Evolutionary conservation across 2,797 vertebrate species (phyloP), one percentile per base, ranked within the genome.

Genomic region (Harpagifer antarcticus): DNA sequence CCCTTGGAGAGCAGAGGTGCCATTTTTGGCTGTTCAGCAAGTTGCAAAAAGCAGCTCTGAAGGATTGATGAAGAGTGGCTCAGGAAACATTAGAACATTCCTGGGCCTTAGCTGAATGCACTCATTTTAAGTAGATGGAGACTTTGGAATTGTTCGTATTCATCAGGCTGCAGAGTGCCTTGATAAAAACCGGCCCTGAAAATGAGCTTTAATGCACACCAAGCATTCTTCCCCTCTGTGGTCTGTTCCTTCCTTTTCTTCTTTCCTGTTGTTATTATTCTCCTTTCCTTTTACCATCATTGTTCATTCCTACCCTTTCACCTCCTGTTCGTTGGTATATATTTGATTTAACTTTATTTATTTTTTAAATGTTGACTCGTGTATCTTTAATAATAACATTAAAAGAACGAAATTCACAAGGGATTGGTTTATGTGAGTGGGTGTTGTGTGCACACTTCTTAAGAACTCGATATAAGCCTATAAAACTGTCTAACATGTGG

Each of bases 1-100:
- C 54, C 66, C 43, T 59, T 3, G 11, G 53, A 72, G 85, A 79
- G 50, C 72, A 5, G 11, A 23, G 40, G 16, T 4, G 55, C 2
- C 5, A 4, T 63, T 72, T 61, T 48, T 48, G 48, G 54, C 40
- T 68, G 43, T 45, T 57, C 43, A 66, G 55, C 54, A 44, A 15
- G 58, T 77, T 48, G n/a, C 33, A 59, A 52, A 16, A 48, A 59
- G 37, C 19, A 27, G 5, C n/a, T 53, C 2, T 53, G 20, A 61
- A 43, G 49, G 27, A 74, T 2, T 19, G 43, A 61, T 11, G 13
- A 8, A 60, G 15, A 45, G 19, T 7, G 17, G 16, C 63, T 62
- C 20, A 52, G 43, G 43, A 59, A 54, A 13, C 20, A 75, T 64
- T 42, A 57, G 49, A 17, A 43, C 55, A 47, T 31, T 2, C 1